Percentiles rank a stretch among this genome's conserved stretches.
Evolutionary conservation across 2,888 invertebrate species (phyloP).

Genomic region (Holacanthella duospinosa): DNA sequence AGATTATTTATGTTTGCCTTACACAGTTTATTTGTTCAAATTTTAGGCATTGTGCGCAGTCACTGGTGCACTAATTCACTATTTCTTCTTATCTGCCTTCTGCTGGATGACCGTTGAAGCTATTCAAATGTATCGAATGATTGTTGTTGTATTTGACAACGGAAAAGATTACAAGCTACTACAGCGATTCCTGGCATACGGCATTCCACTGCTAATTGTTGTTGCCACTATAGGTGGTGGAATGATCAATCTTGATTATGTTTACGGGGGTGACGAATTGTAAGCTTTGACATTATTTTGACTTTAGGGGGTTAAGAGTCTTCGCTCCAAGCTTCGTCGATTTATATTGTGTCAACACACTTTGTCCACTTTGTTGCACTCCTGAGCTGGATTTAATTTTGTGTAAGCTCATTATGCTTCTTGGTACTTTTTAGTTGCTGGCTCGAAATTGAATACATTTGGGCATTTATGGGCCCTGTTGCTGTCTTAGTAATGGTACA

Average conservation of each 20-base stretch:
- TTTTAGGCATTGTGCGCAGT: constrained; percentile 40
- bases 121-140: constrained; percentile 45
- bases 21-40: too few species aligned
- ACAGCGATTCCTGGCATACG: constrained; percentile 45
- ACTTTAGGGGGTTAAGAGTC: too few species aligned
- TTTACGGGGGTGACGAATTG: constrained; percentile 33
- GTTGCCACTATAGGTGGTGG: constrained; percentile 18
- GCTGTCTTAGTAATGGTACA: background rate
- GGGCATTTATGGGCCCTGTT: background rate
- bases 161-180: constrained; percentile 41
- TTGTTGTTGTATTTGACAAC: constrained; percentile 45
- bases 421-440: constrained; percentile 1
- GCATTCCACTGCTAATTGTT: constrained; percentile 36
- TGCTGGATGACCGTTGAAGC: constrained; percentile 49
- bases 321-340: too few species aligned
- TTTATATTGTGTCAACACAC: too few species aligned
- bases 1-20: too few species aligned
- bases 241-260: constrained; percentile 15
- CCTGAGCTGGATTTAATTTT: too few species aligned
- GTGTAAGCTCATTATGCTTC: too few species aligned
- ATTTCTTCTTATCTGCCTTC: constrained; percentile 45
- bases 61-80: constrained; percentile 44
- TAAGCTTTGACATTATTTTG: too few species aligned
- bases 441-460: background rate
- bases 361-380: too few species aligned